Percentiles rank a stretch among this genome's conserved stretches.
Evolutionary conservation across 2,888 invertebrate genomes (phyloP).

Genomic region (Ethmia dodecea): DNA sequence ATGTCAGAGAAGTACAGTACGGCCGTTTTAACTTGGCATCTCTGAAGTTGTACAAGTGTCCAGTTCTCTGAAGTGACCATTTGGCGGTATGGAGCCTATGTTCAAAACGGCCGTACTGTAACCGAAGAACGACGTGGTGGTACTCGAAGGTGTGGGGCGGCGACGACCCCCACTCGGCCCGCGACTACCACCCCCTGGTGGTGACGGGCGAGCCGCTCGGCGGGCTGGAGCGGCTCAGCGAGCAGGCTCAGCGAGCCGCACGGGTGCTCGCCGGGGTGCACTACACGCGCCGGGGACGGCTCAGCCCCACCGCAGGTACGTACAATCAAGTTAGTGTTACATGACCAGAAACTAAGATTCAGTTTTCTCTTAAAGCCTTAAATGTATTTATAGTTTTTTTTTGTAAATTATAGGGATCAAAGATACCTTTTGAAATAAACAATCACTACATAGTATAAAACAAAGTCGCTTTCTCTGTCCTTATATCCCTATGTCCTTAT

Average conservation of each 20-base stretch:
- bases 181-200: conserved; percentile 92
- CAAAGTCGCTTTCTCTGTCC: too few species aligned
- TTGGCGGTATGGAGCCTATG: background rate
- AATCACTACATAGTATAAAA: too few species aligned
- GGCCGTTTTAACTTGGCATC: too few species aligned
- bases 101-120: background rate
- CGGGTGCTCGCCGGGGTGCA: conserved; percentile 88
- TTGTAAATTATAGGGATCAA: too few species aligned
- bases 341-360: too few species aligned
- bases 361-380: too few species aligned
- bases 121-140: too few species aligned
- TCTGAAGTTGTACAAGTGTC: background rate
- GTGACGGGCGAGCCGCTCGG: conserved; percentile 91
- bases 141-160: conserved; percentile 82
- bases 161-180: conserved; percentile 91
- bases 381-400: too few species aligned
- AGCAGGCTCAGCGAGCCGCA: conserved; percentile 70
- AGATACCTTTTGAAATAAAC: too few species aligned
- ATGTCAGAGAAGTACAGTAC: too few species aligned
- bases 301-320: conserved; percentile 84
- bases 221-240: conserved; percentile 90
- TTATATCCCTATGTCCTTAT: too few species aligned
- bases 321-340: too few species aligned
- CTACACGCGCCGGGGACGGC: conserved; percentile 88
- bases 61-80: background rate